phyloP scores from a whole-genome alignment of 2,888 invertebrate species.

The Glaucopsyche alexis region DNA sequence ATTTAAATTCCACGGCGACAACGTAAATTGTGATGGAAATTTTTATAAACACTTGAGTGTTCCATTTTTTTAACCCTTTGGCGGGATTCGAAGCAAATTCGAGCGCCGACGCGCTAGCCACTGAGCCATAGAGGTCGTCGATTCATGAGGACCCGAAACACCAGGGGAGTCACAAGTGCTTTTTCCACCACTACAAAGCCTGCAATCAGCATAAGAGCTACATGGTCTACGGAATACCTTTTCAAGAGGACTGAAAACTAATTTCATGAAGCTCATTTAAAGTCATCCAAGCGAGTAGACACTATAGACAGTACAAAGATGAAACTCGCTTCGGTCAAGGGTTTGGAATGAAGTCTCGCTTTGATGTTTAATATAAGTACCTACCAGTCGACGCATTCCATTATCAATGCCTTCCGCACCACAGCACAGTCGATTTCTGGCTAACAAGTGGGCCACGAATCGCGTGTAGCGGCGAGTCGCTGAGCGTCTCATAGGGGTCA shows the following conservation, averaged over 20 bases:
- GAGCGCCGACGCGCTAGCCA: too few species aligned
- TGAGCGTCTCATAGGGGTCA: too few species aligned
- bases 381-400: background rate
- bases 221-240: too few species aligned
- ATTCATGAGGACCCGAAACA: too few species aligned
- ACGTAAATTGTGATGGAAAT: background rate
- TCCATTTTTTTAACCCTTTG: too few species aligned
- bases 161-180: too few species aligned
- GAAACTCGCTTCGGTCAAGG: background rate
- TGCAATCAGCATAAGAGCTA: too few species aligned
- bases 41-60: background rate
- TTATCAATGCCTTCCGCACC: constrained; percentile 22
- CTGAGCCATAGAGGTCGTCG: too few species aligned
- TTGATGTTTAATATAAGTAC: constrained; percentile 15
- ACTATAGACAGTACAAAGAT: background rate
- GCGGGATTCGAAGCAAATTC: too few species aligned
- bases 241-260: too few species aligned
- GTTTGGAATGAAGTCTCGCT: background rate
- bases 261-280: background rate
- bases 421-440: background rate
- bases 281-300: background rate
- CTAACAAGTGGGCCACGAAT: background rate
- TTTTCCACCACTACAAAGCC: too few species aligned
- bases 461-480: background rate
- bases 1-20: background rate